phyloP scores from a whole-genome alignment of 2,888 invertebrate genomes.

The Abrostola triplasia region DNA sequence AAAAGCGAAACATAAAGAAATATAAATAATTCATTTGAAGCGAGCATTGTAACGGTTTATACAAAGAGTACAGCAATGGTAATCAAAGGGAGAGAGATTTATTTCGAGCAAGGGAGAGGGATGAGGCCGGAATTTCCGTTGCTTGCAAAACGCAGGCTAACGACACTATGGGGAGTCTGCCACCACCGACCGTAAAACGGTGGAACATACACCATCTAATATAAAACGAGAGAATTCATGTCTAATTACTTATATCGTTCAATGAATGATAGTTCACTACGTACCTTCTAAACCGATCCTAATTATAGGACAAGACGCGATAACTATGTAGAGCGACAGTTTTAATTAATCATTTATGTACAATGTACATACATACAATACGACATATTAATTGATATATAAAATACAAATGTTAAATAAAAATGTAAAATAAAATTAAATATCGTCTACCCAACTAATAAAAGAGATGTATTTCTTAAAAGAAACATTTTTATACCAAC shows the following conservation, averaged over 20 bases:
- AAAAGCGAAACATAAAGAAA: neutral
- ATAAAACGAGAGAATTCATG: neutral
- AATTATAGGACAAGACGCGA: neutral
- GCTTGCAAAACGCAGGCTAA: slow-evolving; percentile 43
- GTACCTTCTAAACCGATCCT: neutral
- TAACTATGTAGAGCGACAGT: slow-evolving; percentile 2
- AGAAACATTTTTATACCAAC: neutral
- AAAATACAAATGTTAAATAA: neutral
- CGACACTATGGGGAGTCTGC: slow-evolving; percentile 26
- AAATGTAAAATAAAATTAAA: slow-evolving; percentile 1
- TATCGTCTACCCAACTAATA: neutral
- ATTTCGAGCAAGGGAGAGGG: slow-evolving; percentile 17
- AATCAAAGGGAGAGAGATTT: slow-evolving; percentile 16
- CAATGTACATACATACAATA: neutral
- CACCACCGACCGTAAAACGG: slow-evolving; percentile 12
- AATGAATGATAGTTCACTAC: neutral
- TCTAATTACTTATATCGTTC: neutral
- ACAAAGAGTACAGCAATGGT: slow-evolving; percentile 5
- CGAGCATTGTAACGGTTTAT: neutral
- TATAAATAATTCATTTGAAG: slow-evolving; percentile 6
- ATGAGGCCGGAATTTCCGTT: slow-evolving; percentile 35
- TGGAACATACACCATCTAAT: slow-evolving; percentile 17
- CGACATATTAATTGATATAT: neutral
- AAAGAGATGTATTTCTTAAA: neutral
- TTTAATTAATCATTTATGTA: neutral